Percentiles rank a stretch among this genome's conserved stretches.
Conservation (phyloP, 1,140 invertebrate genomes). For the Ericerus pela region DNA sequence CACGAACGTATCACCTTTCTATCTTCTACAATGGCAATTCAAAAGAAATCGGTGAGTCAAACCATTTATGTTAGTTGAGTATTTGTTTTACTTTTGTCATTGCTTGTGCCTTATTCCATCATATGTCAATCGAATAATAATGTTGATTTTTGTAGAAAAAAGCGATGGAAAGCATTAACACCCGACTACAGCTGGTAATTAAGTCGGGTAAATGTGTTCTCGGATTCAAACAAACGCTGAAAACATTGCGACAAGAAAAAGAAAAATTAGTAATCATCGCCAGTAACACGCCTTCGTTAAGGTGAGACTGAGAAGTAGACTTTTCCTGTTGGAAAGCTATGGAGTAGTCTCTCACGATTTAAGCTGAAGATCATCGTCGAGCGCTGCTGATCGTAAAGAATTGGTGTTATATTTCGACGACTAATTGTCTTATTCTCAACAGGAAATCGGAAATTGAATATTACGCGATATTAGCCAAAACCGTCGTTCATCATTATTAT, state of each 20-base stretch:
- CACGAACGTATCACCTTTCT: too few relatives aligned
- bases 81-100: too few relatives aligned
- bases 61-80: too few relatives aligned
- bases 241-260: slow-evolving; percentile 92
- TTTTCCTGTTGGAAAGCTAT: slow-evolving; percentile 49
- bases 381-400: too few relatives aligned
- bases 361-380: too few relatives aligned
- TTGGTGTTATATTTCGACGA: slow-evolving; percentile 14
- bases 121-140: too few relatives aligned
- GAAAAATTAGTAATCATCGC: slow-evolving; percentile 98
- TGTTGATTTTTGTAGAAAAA: slow-evolving; percentile 88
- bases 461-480: slow-evolving; percentile 98
- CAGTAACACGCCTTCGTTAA: slow-evolving; percentile 92
- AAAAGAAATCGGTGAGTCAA: too few relatives aligned
- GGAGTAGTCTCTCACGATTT: slow-evolving; percentile 66
- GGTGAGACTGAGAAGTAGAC: slow-evolving; percentile 79
- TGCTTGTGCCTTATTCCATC: too few relatives aligned
- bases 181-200: slow-evolving; percentile 92
- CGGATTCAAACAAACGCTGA: slow-evolving; percentile 97
- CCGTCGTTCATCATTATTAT: slow-evolving; percentile 97
- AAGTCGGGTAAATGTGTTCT: slow-evolving; percentile 97
- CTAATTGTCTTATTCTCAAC: slow-evolving; percentile 29
- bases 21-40: too few relatives aligned
- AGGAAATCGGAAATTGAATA: slow-evolving; percentile 99
- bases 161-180: slow-evolving; percentile 97